A percentile compares a stretch with the other conserved stretches of the same genome.
Evolutionary conservation across 2,797 vertebrate genomes (phyloP).

Genomic region (Chaenodraco wilsoni): DNA sequence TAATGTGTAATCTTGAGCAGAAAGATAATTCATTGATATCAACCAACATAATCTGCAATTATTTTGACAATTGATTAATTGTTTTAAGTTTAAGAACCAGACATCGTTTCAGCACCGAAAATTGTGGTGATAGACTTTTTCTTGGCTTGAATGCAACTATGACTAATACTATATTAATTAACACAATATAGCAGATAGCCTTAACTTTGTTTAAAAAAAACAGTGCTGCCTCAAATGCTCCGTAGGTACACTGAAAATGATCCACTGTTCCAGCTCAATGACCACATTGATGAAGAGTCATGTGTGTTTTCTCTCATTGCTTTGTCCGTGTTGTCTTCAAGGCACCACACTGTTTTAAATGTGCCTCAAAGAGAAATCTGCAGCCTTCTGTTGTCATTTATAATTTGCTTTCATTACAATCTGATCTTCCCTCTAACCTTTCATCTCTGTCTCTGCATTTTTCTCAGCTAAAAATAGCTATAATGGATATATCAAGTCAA

Average conservation of each 20-base stretch:
- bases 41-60: background rate
- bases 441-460: slow-evolving; percentile 81
- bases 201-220: background rate
- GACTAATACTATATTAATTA: background rate
- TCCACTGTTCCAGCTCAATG: slow-evolving; percentile 22
- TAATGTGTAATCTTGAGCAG: background rate
- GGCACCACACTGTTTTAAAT: slow-evolving; percentile 31
- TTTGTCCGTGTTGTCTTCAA: slow-evolving; percentile 59
- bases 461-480: slow-evolving; percentile 89
- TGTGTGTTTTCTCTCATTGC: slow-evolving; percentile 53
- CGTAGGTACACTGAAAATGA: slow-evolving; percentile 6
- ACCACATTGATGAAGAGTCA: slow-evolving; percentile 27
- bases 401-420: slow-evolving; percentile 69
- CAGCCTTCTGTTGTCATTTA: slow-evolving; percentile 59
- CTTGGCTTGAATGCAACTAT: too few species aligned
- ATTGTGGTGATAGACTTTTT: background rate
- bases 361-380: slow-evolving; percentile 59
- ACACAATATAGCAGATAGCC: background rate
- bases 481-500: slow-evolving; percentile 90
- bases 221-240: slow-evolving; percentile 5
- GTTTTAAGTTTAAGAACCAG: background rate
- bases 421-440: slow-evolving; percentile 72
- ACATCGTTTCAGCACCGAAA: background rate
- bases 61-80: background rate
- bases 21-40: background rate